Evolutionary conservation across 2,797 vertebrate genomes (phyloP).

Genomic region (Chelidonichthys spinosus): DNA sequence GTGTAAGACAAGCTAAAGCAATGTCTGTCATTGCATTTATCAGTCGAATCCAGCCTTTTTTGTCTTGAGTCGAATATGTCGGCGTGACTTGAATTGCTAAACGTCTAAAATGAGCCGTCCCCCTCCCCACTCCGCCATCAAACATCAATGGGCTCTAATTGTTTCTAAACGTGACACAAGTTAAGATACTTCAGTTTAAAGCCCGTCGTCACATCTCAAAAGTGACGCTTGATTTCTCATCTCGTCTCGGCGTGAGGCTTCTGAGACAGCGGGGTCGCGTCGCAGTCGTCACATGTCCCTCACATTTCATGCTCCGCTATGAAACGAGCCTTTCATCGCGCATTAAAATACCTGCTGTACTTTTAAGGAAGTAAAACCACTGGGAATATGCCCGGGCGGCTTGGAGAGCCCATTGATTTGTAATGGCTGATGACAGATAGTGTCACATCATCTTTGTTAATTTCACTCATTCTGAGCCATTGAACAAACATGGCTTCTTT

Average conservation of each 20-base stretch:
- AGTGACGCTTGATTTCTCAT: conserved; percentile 72
- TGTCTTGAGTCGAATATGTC: conserved; percentile 63
- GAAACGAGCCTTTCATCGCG: conserved; percentile 76
- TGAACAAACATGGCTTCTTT: conserved; percentile 72
- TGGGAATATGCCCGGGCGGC: conserved; percentile 77
- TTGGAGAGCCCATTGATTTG: conserved; percentile 75
- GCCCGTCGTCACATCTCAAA: conserved; percentile 65
- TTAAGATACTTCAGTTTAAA: conserved; percentile 78
- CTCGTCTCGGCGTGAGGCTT: conserved; percentile 56
- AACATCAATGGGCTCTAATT: conserved; percentile 82
- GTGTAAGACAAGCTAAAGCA: conserved; percentile 71
- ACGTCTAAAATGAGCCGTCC: conserved; percentile 78
- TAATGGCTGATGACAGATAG: conserved; percentile 83
- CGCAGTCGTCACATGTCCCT: conserved; percentile 80
- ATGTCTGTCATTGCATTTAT: conserved; percentile 65
- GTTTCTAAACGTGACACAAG: conserved; percentile 83
- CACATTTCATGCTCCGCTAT: conserved; percentile 69
- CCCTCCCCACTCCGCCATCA: conserved; percentile 49
- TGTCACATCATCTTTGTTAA: conserved; percentile 85
- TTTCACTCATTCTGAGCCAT: conserved; percentile 79
- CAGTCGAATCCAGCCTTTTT: conserved; percentile 42
- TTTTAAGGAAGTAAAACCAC: conserved; percentile 78
- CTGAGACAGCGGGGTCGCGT: conserved; percentile 63
- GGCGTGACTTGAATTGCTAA: conserved; percentile 77
- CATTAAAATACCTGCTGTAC: conserved; percentile 83